Percentiles rank a stretch among this genome's conserved stretches.
These are phyloP conservation scores for Belonocnema kinseyi DNA, from an alignment of 1,140 invertebrate species.

Conservation along the genomic window DNA sequence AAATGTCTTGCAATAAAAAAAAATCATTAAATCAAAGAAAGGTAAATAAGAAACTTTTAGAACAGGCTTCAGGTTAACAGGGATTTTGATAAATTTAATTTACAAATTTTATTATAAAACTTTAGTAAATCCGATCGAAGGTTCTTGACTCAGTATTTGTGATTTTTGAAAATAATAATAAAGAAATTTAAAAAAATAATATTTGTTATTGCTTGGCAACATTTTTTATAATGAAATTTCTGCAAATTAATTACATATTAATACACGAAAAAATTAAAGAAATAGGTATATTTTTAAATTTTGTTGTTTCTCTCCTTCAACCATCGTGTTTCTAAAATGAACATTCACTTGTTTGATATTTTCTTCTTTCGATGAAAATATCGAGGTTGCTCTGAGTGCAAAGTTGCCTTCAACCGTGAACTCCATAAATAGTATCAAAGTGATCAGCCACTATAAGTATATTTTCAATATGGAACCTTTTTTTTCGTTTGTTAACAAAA, in stretches of 20 bases:
- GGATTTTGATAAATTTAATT: no score
- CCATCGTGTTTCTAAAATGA: neutral
- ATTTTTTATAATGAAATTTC: no score
- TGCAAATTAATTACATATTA: no score
- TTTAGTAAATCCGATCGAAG: no score
- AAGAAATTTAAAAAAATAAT: no score
- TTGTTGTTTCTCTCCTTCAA: neutral
- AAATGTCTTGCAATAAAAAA: neutral
- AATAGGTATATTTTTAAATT: no score
- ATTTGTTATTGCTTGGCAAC: no score
- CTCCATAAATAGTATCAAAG: conserved; percentile 31
- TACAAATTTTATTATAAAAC: no score
- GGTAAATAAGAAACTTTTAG: neutral
- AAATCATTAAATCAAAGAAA: neutral
- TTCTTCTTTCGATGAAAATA: conserved; percentile 23
- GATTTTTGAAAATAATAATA: no score
- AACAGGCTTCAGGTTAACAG: neutral
- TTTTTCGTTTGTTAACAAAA: neutral
- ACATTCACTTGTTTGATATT: neutral
- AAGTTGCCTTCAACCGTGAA: conserved; percentile 16
- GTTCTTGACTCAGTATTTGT: no score
- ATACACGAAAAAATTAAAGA: no score
- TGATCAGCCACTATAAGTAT: conserved; percentile 18
- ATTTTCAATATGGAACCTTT: conserved; percentile 1
- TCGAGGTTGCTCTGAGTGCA: conserved; percentile 21